phyloP scores from a whole-genome alignment of 2,888 invertebrate genomes.

The Spatulosminthurus flaviceps region DNA sequence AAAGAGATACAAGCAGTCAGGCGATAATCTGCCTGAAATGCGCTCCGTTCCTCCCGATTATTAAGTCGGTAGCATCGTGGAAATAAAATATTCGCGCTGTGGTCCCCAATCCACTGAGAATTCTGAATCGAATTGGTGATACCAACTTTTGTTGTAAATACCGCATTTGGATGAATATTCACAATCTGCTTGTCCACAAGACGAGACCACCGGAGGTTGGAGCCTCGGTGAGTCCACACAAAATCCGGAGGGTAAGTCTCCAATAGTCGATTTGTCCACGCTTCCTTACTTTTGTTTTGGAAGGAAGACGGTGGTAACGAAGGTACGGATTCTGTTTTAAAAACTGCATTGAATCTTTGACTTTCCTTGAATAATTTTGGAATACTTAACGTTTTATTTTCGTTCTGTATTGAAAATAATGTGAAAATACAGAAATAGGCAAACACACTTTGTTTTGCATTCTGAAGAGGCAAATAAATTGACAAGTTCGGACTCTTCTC shows the following conservation, averaged over 20 bases:
- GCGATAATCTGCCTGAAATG: slow-evolving; percentile 88
- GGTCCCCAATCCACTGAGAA: slow-evolving; percentile 86
- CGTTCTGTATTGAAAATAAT: too few species aligned
- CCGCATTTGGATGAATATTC: slow-evolving; percentile 83
- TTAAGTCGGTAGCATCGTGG: slow-evolving; percentile 88
- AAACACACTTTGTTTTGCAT: not conserved
- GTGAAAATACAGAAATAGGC: too few species aligned
- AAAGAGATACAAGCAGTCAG: slow-evolving; percentile 86
- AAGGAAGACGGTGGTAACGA: not conserved
- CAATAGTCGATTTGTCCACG: slow-evolving; percentile 74
- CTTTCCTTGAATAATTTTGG: not conserved
- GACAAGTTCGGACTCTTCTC: slow-evolving; percentile 70
- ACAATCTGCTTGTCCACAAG: slow-evolving; percentile 76
- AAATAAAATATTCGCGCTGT: slow-evolving; percentile 80
- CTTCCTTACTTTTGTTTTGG: slow-evolving; percentile 59
- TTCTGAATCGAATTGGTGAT: slow-evolving; percentile 71
- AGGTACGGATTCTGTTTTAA: not conserved
- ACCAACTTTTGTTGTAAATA: slow-evolving; percentile 83
- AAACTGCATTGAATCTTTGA: too few species aligned
- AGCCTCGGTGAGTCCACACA: slow-evolving; percentile 88
- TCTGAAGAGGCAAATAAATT: not conserved
- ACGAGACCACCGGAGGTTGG: slow-evolving; percentile 78
- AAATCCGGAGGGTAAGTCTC: slow-evolving; percentile 84
- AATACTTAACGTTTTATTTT: too few species aligned
- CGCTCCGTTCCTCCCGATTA: slow-evolving; percentile 81